A percentile compares a stretch with the other conserved stretches of the same genome.
Conservation (phyloP, 2,113 vertebrate genomes). For the Aphelocoma coerulescens region DNA sequence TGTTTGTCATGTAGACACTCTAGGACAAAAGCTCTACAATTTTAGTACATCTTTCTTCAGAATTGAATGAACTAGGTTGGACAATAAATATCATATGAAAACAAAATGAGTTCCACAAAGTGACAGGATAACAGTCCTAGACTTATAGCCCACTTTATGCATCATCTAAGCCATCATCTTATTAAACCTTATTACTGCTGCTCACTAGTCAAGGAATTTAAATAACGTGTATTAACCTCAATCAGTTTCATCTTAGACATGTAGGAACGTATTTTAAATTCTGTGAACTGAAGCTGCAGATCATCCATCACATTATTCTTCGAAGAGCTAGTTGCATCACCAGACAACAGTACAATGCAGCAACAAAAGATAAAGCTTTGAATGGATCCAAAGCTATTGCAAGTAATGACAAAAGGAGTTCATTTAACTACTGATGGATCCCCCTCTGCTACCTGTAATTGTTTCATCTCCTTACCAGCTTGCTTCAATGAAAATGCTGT, state of each 20-base stretch:
- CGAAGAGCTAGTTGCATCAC: not conserved
- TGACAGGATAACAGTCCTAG: slow-evolving; percentile 24
- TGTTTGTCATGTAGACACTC: not conserved
- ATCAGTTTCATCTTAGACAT: not conserved
- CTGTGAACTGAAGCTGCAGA: not conserved
- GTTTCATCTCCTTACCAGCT: not conserved
- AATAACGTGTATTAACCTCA: not conserved
- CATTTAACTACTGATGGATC: slow-evolving; percentile 2
- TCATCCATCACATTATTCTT: not conserved
- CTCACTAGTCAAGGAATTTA: slow-evolving; percentile 42
- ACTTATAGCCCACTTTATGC: slow-evolving; percentile 17
- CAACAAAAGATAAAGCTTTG: not conserved
- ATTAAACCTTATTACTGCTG: slow-evolving; percentile 48
- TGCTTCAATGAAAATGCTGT: not conserved
- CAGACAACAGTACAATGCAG: not conserved
- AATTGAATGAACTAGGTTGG: not conserved
- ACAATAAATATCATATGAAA: slow-evolving; percentile 48
- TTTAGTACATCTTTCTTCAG: slow-evolving; percentile 32
- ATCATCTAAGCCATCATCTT: not conserved
- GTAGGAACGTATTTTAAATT: not conserved
- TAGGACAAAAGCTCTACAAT: slow-evolving; percentile 34
- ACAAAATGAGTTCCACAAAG: slow-evolving; percentile 23
- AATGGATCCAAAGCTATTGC: not conserved
- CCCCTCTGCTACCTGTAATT: not conserved
- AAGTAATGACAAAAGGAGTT: not conserved